These are phyloP conservation scores for Coremacera marginata DNA, from an alignment of 2,888 invertebrate species.

Conservation along the genomic window DNA sequence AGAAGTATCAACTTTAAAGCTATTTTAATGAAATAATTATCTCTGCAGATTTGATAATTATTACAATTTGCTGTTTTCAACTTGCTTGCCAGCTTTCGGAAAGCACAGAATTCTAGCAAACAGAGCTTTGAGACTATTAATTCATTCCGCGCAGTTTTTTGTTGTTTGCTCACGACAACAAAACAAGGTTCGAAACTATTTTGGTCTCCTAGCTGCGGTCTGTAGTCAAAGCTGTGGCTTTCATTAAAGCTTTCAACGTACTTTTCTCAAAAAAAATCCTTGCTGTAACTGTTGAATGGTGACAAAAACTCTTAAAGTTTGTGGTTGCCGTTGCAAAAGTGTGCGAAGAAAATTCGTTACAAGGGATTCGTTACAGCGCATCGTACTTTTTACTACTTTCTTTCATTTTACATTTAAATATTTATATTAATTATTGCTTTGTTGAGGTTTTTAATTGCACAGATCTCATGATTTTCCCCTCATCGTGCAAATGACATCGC, in stretches of 20 bases:
- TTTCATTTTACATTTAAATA: too few relatives aligned
- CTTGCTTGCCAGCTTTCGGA: neutral
- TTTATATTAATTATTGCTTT: slow-evolving; percentile 2
- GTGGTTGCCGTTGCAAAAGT: neutral
- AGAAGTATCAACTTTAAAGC: slow-evolving; percentile 3
- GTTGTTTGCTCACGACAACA: slow-evolving; percentile 67
- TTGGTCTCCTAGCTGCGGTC: neutral
- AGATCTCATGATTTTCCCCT: neutral
- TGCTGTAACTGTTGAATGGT: too few relatives aligned
- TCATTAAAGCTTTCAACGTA: neutral
- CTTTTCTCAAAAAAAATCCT: neutral
- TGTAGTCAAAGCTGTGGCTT: neutral
- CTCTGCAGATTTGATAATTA: slow-evolving; percentile 25
- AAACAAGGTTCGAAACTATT: slow-evolving; percentile 55
- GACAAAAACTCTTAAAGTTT: neutral
- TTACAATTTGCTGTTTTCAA: slow-evolving; percentile 54
- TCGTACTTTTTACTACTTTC: too few relatives aligned
- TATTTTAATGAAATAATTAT: slow-evolving; percentile 12
- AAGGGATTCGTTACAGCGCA: too few relatives aligned
- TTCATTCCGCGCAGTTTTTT: slow-evolving; percentile 57
- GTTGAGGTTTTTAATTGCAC: neutral
- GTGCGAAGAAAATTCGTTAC: neutral
- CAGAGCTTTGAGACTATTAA: neutral
- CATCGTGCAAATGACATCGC: neutral
- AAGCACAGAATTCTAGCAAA: neutral